Evolutionary conservation across 2,888 invertebrate species (phyloP).

Genomic region (Gymnocheta viridis): DNA sequence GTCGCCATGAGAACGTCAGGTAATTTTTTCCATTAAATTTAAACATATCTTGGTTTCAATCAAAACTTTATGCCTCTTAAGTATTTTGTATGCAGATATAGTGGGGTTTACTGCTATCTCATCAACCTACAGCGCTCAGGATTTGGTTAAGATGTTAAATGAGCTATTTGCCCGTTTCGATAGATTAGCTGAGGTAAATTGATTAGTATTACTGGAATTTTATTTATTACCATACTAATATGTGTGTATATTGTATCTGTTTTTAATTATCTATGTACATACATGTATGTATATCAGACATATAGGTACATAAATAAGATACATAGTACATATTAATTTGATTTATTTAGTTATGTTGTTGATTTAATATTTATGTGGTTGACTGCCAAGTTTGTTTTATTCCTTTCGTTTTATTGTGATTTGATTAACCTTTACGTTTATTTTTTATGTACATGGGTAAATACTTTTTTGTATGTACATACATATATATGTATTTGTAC

Average conservation of each 20-base stretch:
- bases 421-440: slow-evolving; percentile 53
- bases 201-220: neutral
- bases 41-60: slow-evolving; percentile 70
- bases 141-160: slow-evolving; percentile 96
- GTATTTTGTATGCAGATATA: slow-evolving; percentile 98
- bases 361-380: slow-evolving; percentile 39
- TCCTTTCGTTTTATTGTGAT: slow-evolving; percentile 51
- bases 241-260: no score
- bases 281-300: neutral
- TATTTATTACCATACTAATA: neutral
- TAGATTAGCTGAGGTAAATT: slow-evolving; percentile 89
- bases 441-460: slow-evolving; percentile 3
- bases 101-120: slow-evolving; percentile 98
- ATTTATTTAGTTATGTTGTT: slow-evolving; percentile 23
- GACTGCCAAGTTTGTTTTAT: slow-evolving; percentile 40
- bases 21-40: slow-evolving; percentile 80
- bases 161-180: slow-evolving; percentile 98
- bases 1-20: slow-evolving; percentile 97
- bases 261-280: neutral
- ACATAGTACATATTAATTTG: slow-evolving; percentile 19
- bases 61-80: slow-evolving; percentile 78
- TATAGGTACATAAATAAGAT: neutral
- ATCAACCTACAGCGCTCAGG: slow-evolving; percentile 96
- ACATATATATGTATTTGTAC: neutral
- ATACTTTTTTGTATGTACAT: neutral